Evolutionary conservation across 2,113 vertebrate genomes (phyloP).

Genomic region (Pteropus alecto): DNA sequence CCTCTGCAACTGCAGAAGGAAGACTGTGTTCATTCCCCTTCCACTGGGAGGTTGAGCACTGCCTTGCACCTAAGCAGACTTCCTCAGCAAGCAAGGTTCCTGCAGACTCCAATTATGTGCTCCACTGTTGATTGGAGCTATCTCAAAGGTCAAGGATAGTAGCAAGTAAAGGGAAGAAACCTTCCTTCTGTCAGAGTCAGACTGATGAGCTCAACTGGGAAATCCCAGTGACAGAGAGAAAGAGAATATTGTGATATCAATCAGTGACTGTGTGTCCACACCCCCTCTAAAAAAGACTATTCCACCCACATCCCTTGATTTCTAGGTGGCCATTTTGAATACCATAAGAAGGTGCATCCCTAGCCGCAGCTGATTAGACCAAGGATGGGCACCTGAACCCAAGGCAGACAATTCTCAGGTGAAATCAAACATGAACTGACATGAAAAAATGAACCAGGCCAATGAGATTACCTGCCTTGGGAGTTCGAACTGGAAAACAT

Average conservation of each 20-base stretch:
- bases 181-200: background rate
- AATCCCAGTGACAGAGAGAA: slow-evolving; percentile 12
- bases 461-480: slow-evolving; percentile 47
- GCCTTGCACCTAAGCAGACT: background rate
- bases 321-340: background rate
- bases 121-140: background rate
- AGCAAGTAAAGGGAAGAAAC: slow-evolving; percentile 5
- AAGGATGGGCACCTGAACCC: background rate
- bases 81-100: background rate
- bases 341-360: background rate
- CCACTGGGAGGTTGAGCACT: background rate
- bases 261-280: background rate
- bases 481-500: slow-evolving; percentile 21
- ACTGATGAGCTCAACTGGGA: slow-evolving; percentile 29
- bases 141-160: background rate
- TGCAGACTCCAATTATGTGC: background rate
- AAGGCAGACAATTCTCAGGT: background rate
- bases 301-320: background rate
- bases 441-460: slow-evolving; percentile 2
- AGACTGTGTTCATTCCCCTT: background rate
- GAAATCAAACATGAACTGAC: slow-evolving; percentile 18
- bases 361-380: background rate
- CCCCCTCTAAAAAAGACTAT: background rate
- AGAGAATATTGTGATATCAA: background rate
- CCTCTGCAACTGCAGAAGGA: background rate